A percentile compares a stretch with the other conserved stretches of the same genome.
These are phyloP conservation scores for Mugil cephalus DNA, from an alignment of 2,113 vertebrate species.

Conservation along the genomic window DNA sequence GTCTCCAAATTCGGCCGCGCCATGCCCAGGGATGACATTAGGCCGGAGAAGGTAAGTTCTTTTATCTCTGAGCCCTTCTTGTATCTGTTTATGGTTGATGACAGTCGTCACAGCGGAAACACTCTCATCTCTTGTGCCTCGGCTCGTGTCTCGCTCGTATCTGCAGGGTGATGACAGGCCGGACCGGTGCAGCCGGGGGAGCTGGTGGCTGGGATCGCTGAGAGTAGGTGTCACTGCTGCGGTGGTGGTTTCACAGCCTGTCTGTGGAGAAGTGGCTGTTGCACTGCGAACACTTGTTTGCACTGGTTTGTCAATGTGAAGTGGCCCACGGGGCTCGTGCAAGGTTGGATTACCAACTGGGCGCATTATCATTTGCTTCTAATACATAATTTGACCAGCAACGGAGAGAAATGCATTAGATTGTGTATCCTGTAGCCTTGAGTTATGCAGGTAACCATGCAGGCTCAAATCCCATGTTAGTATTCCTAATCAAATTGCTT, in stretches of 20 bases:
- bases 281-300: not conserved
- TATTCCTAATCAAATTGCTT: not conserved
- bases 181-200: constrained; percentile 67
- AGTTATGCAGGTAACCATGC: no score
- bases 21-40: constrained; percentile 47
- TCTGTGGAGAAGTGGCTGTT: constrained; percentile 7
- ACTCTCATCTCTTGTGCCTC: not conserved
- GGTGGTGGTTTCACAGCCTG: constrained; percentile 10
- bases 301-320: not conserved
- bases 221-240: constrained; percentile 73
- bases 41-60: constrained; percentile 72
- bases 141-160: constrained; percentile 33
- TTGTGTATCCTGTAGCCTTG: no score
- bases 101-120: constrained; percentile 21
- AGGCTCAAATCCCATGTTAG: not conserved
- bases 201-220: constrained; percentile 80
- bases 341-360: not conserved
- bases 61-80: not conserved
- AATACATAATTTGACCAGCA: not conserved
- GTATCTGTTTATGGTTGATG: not conserved
- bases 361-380: no score
- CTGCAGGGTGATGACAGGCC: constrained; percentile 64
- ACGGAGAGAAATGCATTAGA: no score
- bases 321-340: not conserved
- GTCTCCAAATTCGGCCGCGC: constrained; percentile 29